Conservation (phyloP, 2,888 invertebrate species). For the Monochamus alternatus region DNA sequence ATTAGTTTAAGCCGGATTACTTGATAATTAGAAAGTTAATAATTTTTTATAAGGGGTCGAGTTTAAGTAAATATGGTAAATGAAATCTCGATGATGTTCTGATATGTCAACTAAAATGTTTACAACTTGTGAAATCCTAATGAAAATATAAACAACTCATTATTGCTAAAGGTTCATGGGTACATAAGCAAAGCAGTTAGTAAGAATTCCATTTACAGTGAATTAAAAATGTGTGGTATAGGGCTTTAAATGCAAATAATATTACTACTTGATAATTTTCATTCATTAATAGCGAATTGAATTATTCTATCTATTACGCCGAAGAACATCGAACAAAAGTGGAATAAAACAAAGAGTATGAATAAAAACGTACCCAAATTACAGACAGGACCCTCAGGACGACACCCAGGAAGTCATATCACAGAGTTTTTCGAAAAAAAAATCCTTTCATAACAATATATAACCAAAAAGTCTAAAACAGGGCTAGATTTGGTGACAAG, state of each 20-base stretch:
- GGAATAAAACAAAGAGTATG: conserved; percentile 1
- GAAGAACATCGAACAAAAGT: not conserved
- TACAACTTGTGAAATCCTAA: not conserved
- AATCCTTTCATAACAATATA: not conserved
- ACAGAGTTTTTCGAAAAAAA: not conserved
- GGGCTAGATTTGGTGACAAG: not conserved
- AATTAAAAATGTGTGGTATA: not conserved
- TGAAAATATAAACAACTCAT: not conserved
- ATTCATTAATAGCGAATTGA: not conserved
- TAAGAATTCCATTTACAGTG: too few species aligned
- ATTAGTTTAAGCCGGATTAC: too few species aligned
- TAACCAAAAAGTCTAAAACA: conserved; percentile 10
- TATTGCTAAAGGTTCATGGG: too few species aligned
- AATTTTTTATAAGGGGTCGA: not conserved
- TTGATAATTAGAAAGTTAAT: too few species aligned
- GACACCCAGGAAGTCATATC: not conserved
- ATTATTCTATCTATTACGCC: too few species aligned
- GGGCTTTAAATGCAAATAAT: not conserved
- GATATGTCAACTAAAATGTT: not conserved
- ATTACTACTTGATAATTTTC: not conserved
- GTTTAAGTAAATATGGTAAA: not conserved
- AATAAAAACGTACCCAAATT: conserved; percentile 26
- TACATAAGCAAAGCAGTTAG: too few species aligned
- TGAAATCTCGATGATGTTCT: not conserved
- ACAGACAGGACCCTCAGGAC: not conserved